Evolutionary conservation across 2,113 vertebrate genomes (phyloP).

Genomic region (Entosphenus tridentatus): DNA sequence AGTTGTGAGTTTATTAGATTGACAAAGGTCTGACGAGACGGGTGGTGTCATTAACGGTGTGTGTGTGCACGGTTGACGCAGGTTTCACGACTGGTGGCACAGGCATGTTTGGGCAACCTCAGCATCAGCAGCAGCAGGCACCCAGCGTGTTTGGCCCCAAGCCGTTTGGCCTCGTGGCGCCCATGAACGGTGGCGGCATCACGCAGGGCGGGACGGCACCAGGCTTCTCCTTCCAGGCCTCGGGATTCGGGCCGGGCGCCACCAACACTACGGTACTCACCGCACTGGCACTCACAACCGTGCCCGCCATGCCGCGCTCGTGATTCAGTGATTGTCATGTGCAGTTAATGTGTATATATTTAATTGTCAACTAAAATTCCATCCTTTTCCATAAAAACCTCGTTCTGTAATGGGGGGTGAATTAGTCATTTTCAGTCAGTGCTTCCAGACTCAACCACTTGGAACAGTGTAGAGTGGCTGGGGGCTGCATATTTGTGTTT

Average conservation of each 20-base stretch:
- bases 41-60: neutral
- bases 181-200: slow-evolving; percentile 12
- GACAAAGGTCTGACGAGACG: neutral
- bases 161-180: slow-evolving; percentile 53
- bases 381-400: too few relatives aligned
- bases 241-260: slow-evolving; percentile 55
- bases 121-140: slow-evolving; percentile 17
- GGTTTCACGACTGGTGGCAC: slow-evolving; percentile 15
- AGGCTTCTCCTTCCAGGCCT: slow-evolving; percentile 23
- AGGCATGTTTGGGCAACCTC: slow-evolving; percentile 39
- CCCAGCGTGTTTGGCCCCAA: slow-evolving; percentile 47
- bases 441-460: too few relatives aligned
- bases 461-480: too few relatives aligned
- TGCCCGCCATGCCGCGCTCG: too few relatives aligned
- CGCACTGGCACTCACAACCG: too few relatives aligned
- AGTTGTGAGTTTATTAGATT: neutral
- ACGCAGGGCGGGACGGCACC: too few relatives aligned
- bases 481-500: too few relatives aligned
- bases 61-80: neutral
- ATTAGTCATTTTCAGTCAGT: too few relatives aligned
- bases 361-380: too few relatives aligned
- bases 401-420: too few relatives aligned
- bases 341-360: too few relatives aligned
- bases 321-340: too few relatives aligned
- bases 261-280: slow-evolving; percentile 43